These are phyloP conservation scores for Leptothorax acervorum DNA, from an alignment of 2,888 invertebrate species.

Conservation along the genomic window DNA sequence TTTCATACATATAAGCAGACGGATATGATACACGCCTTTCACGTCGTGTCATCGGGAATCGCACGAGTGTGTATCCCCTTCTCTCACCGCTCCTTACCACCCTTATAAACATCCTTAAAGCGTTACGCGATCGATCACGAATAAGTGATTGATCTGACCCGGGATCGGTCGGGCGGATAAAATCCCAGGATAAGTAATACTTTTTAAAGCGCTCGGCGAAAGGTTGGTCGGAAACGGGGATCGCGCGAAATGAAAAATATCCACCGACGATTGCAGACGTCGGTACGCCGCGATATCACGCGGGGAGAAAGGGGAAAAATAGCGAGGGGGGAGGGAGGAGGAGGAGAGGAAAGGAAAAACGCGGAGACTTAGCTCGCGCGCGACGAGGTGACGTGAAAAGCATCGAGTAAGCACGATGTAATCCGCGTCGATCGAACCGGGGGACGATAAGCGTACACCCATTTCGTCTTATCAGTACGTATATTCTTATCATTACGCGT, in stretches of 20 bases:
- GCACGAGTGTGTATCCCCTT: slow-evolving; percentile 21
- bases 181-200: slow-evolving; percentile 55
- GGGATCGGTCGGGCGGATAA: slow-evolving; percentile 53
- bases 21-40: slow-evolving; percentile 24
- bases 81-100: not conserved
- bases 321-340: not conserved
- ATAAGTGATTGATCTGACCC: slow-evolving; percentile 54
- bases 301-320: not conserved
- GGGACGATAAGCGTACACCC: slow-evolving; percentile 25
- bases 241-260: slow-evolving; percentile 54
- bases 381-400: not conserved
- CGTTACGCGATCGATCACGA: slow-evolving; percentile 52
- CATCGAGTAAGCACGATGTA: slow-evolving; percentile 15
- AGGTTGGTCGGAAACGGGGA: slow-evolving; percentile 2
- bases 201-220: slow-evolving; percentile 43
- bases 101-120: slow-evolving; percentile 53
- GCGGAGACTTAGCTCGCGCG: slow-evolving; percentile 21
- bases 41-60: slow-evolving; percentile 39
- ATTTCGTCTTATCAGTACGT: slow-evolving; percentile 31
- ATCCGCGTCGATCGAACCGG: slow-evolving; percentile 8
- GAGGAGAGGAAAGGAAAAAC: not conserved
- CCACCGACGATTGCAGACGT: slow-evolving; percentile 50
- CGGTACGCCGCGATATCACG: slow-evolving; percentile 34
- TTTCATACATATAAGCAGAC: slow-evolving; percentile 27
- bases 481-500: slow-evolving; percentile 48